Percentiles rank a stretch among this genome's conserved stretches.
Conservation (phyloP, 37 sponge, comb jelly and placozoan species). For the Chondrosia reniformis region DNA sequence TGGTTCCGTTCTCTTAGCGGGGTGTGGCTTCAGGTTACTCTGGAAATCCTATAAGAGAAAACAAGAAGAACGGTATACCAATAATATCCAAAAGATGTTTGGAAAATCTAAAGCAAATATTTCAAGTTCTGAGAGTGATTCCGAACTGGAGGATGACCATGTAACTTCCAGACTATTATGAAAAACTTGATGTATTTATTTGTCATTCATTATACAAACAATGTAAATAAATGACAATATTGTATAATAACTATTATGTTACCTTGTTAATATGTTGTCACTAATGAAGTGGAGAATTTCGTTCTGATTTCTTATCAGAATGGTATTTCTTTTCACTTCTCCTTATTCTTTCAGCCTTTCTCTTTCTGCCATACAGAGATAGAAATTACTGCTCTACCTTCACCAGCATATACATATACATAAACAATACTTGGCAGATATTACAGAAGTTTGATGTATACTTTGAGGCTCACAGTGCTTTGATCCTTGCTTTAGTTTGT, state of each 20-base stretch:
- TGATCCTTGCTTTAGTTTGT: constrained; percentile 57
- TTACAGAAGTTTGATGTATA: no score
- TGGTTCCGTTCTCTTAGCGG: background rate
- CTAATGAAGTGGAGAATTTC: background rate
- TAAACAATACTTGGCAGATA: background rate
- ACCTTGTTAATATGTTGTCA: no score
- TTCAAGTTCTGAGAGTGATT: background rate
- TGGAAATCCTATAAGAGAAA: no score
- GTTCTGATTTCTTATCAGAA: constrained; percentile 63
- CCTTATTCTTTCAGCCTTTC: constrained; percentile 46
- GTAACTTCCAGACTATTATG: background rate
- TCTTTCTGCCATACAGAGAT: constrained; percentile 41
- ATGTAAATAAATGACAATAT: background rate
- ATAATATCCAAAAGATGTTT: constrained; percentile 4
- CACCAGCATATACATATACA: background rate
- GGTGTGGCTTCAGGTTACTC: background rate
- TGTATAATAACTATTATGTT: no score
- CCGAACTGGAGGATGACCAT: background rate
- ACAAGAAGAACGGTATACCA: background rate
- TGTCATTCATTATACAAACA: background rate
- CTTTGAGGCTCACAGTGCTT: constrained; percentile 45
- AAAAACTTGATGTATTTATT: background rate
- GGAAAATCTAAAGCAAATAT: background rate
- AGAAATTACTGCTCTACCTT: background rate
- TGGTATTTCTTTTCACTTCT: constrained; percentile 73